Base-by-base conservation (phyloP, 23 tunicate species). In the Trididemnum nubilum region DNA sequence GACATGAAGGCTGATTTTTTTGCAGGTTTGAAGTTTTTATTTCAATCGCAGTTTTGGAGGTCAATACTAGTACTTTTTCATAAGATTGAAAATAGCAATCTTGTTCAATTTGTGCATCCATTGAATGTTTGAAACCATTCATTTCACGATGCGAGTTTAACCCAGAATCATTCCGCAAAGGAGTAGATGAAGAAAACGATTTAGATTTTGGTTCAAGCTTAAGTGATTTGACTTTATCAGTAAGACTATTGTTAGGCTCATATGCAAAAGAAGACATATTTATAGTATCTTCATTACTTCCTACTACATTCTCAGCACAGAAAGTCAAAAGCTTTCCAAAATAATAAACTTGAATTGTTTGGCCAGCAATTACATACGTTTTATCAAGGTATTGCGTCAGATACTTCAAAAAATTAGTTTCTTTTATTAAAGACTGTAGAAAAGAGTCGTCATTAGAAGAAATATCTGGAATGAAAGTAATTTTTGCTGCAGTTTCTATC, bases 271-370 rank as follows among this genome's bases (percentile, higher is more conserved):
- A 31, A 5, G 9, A 4, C 4, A 4, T 24, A 33, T 67, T 33
- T 12, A 12, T 4, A 33, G 38, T 7, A 30, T 67, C 7, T 30
- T 67, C 74, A 31, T 32, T n/a, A 31, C 15, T 67, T 21, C 74
- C 38, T 5, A 4, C 74, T 9, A 73, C 79, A 73, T 2, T 9
- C 5, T 49, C 60, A 40, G 27, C 79, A 9, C 28, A 24, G 34
- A 90, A 80, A 5, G 0, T 50, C 32, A 84, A 73, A 26, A 52
- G 38, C 37, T 90, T 90, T 21, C 96, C 96, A 73, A 90, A 90
- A 61, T 90, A 90, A 7, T n/a, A 33, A 0, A 85, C 60, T 0
- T 60, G 33, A 0, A 84, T 38, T 0, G 38, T 0, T 51, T 90
- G 96, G 29, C 73, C 72, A 25, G 0, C 28, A 12, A 90, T 36